Conservation (phyloP, 2,113 vertebrate genomes). For the Antechinus flavipes region DNA sequence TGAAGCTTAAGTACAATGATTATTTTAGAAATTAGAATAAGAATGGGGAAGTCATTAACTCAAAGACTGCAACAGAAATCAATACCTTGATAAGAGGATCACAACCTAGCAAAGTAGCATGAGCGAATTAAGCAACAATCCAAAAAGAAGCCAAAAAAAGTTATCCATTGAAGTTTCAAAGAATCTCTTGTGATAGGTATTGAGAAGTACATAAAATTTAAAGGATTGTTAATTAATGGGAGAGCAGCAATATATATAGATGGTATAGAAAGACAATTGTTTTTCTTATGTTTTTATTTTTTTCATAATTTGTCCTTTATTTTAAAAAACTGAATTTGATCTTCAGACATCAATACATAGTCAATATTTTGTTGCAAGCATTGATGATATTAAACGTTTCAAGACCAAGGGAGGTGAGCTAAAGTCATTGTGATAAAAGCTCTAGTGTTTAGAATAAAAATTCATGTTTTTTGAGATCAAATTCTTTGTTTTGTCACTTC, state of each 20-base stretch:
- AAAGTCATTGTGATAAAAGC: not conserved
- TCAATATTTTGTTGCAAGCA: not conserved
- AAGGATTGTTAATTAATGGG: not conserved
- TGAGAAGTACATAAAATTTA: not conserved
- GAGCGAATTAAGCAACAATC: not conserved
- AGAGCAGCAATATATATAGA: not conserved
- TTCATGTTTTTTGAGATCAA: not conserved
- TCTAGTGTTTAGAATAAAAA: not conserved
- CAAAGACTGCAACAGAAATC: not conserved
- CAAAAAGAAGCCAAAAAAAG: not conserved
- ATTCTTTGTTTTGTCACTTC: not conserved
- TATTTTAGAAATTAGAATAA: not conserved
- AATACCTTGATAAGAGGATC: not conserved
- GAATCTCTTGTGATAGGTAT: not conserved
- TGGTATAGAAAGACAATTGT: not conserved
- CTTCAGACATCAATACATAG: not conserved
- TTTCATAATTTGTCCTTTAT: not conserved
- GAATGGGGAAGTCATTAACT: not conserved
- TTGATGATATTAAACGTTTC: not conserved
- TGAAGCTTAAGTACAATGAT: not conserved
- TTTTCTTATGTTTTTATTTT: no score
- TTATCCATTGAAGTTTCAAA: not conserved
- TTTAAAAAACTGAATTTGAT: not conserved
- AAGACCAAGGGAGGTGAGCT: not conserved
- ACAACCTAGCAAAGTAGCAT: not conserved